These are phyloP conservation scores for Danio choprae DNA, from an alignment of 2,797 vertebrate species.

Conservation along the genomic window DNA sequence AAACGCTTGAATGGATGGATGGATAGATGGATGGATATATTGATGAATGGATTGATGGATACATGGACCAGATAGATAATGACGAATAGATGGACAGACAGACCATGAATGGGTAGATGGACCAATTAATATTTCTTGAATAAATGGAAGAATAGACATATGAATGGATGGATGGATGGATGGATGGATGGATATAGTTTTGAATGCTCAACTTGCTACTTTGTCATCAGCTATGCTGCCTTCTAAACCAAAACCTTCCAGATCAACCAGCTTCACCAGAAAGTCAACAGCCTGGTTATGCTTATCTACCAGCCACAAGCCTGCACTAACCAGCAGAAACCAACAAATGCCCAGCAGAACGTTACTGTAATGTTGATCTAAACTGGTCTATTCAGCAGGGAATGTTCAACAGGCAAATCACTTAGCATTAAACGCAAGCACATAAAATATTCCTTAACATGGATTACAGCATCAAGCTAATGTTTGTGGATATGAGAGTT, in stretches of 20 bases:
- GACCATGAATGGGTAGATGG: too few relatives aligned
- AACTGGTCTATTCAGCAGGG: not conserved
- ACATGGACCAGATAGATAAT: too few relatives aligned
- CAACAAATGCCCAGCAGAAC: not conserved
- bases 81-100: too few relatives aligned
- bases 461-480: conserved; percentile 9
- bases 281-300: not conserved
- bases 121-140: too few relatives aligned
- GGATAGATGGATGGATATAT: too few relatives aligned
- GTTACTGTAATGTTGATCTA: not conserved
- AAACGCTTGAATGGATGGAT: too few relatives aligned
- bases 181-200: too few relatives aligned
- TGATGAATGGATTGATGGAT: too few relatives aligned
- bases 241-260: not conserved
- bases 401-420: not conserved
- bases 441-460: conserved; percentile 10
- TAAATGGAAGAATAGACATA: too few relatives aligned
- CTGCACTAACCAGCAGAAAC: not conserved
- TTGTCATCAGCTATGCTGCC: not conserved
- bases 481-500: conserved; percentile 12
- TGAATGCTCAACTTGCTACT: too few relatives aligned
- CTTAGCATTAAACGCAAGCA: not conserved
- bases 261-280: not conserved
- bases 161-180: too few relatives aligned
- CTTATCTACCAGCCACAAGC: not conserved